phyloP scores from a whole-genome alignment of 2,888 invertebrate genomes.

The Anorthoa munda region DNA sequence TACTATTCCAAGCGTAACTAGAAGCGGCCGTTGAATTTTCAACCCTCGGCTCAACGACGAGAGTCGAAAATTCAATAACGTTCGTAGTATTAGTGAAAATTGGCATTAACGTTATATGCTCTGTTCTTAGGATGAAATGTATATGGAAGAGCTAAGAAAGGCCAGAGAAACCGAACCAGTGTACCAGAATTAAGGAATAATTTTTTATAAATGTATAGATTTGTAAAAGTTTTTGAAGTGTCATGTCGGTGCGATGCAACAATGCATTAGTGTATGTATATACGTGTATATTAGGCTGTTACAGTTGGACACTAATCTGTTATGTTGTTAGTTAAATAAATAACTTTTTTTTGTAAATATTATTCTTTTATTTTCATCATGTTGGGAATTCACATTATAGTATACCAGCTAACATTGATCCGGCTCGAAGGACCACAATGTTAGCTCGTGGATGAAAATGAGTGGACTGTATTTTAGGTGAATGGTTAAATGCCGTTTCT shows the following conservation, averaged over 20 bases:
- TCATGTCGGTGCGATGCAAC: constrained; percentile 38
- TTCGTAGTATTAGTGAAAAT: background rate
- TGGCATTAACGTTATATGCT: constrained; percentile 8
- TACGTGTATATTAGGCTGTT: constrained; percentile 66
- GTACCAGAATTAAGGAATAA: constrained; percentile 50
- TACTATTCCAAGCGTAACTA: background rate
- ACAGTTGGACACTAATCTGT: constrained; percentile 61
- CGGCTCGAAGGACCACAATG: too few relatives aligned
- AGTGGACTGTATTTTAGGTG: too few relatives aligned
- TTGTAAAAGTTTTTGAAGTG: constrained; percentile 43
- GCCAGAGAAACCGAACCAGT: constrained; percentile 27
- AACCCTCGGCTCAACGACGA: background rate
- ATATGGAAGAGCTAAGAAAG: constrained; percentile 14
- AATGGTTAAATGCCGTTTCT: too few relatives aligned
- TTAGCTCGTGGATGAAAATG: too few relatives aligned
- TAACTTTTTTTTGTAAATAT: constrained; percentile 26
- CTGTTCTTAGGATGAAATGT: constrained; percentile 48
- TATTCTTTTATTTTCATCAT: constrained; percentile 36
- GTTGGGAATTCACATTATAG: too few relatives aligned
- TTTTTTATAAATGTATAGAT: constrained; percentile 32
- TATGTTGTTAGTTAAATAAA: constrained; percentile 61
- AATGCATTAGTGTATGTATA: constrained; percentile 61
- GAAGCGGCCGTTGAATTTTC: background rate
- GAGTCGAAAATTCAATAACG: background rate
- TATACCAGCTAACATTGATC: too few relatives aligned